Evolutionary conservation across 2,113 vertebrate species (phyloP), one percentile per base, ranked within the genome.

Genomic region (Alectura lathami): DNA sequence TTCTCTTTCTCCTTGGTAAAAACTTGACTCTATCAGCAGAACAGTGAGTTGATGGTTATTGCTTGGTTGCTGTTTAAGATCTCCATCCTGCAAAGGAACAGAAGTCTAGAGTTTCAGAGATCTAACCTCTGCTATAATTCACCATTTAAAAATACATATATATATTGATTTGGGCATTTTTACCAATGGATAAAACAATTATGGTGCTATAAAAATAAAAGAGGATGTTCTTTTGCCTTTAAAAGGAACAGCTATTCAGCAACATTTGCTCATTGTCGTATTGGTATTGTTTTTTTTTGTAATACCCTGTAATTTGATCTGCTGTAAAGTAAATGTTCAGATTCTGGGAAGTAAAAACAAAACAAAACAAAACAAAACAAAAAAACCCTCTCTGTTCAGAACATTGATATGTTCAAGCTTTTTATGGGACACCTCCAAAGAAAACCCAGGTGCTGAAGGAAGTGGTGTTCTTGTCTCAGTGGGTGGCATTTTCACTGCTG

Each of bases 401-500:
- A 83, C 70, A 59, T 63, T 67, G 29, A 86, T 88, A 69, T 21
- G 47, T 64, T 91, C 32, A 70, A 50, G n/a, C 47, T 47, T 95
- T 87, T 89, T 79, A 94, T 92, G 94, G 60, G 84, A 94, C 30
- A 47, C 79, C 70, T 97, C 96, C 94, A 96, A 93, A 93, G 96
- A 96, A 97, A 95, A 93, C 36, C 85, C 67, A 89, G 72, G 79
- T 91, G 76, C 53, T 87, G 82, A 77, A 91, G 69, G 89, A 97
- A 96, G 70, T 91, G 60, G 56, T 75, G 30, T 72, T 88, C 26
- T 60, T 64, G 64, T 68, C 94, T 93, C 54, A 23, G 91, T 97
- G 97, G 97, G 97, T 98, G 97, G 95, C 88, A 97, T 97, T 96
- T 93, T 90, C 69, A 73, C 57, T 96, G 96, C 96, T 97, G 94